phyloP scores from a whole-genome alignment of 2,113 vertebrate species.

The Prietella phreatophila region DNA sequence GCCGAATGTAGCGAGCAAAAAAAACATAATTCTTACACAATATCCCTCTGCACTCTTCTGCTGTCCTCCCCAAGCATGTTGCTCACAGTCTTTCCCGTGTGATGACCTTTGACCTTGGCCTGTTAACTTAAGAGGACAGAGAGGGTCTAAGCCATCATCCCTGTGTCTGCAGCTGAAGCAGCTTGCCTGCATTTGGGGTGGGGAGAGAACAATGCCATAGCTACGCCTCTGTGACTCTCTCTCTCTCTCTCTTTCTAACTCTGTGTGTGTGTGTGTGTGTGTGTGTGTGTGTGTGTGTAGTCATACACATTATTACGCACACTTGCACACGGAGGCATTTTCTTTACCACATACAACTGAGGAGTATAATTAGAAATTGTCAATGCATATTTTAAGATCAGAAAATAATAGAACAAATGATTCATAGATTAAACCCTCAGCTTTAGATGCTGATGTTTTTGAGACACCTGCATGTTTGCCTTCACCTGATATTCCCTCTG shows the following conservation, averaged over 20 bases:
- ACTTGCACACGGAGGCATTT: slow-evolving; percentile 3
- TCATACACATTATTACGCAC: slow-evolving; percentile 17
- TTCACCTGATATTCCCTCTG: background rate
- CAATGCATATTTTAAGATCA: background rate
- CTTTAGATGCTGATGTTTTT: background rate
- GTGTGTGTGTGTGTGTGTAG: slow-evolving; percentile 22
- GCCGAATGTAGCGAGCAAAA: background rate
- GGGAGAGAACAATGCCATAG: slow-evolving; percentile 49
- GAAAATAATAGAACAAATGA: background rate
- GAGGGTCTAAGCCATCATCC: slow-evolving; percentile 50
- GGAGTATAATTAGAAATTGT: background rate
- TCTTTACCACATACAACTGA: background rate
- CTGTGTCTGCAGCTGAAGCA: slow-evolving; percentile 60
- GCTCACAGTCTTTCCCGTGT: slow-evolving; percentile 52
- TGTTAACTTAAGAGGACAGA: slow-evolving; percentile 63
- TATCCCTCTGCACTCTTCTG: slow-evolving; percentile 1
- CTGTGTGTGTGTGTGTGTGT: slow-evolving; percentile 18
- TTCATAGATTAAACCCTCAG: background rate
- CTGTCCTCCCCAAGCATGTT: slow-evolving; percentile 38
- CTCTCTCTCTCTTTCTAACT: no score
- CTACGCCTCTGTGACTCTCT: slow-evolving; percentile 26
- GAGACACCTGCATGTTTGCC: background rate
- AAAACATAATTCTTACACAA: background rate
- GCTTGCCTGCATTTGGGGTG: slow-evolving; percentile 43
- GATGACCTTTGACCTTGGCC: slow-evolving; percentile 59